A percentile compares a stretch with the other conserved stretches of the same genome.
phyloP scores from a whole-genome alignment of 2,888 invertebrate genomes.

The Drosophila leonis region DNA sequence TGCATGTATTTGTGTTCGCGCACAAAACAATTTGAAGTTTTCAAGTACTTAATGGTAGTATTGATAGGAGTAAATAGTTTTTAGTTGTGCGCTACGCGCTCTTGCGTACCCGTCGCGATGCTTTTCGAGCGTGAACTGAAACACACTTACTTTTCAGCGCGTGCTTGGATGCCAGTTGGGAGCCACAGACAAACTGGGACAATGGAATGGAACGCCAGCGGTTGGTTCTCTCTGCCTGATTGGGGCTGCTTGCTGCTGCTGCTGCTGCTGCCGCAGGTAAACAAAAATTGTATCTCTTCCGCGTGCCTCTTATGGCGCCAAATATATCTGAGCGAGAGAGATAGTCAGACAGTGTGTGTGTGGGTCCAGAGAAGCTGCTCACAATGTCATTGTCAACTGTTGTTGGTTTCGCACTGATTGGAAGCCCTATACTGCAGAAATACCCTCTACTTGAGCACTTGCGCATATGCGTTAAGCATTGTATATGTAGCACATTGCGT shows the following conservation, averaged over 20 bases:
- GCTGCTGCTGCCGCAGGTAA: slow-evolving; percentile 40
- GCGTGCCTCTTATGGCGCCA: slow-evolving; percentile 56
- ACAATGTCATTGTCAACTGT: slow-evolving; percentile 74
- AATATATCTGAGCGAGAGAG: slow-evolving; percentile 44
- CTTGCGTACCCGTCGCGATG: slow-evolving; percentile 71
- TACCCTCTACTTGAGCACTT: slow-evolving; percentile 23
- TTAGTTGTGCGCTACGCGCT: slow-evolving; percentile 42
- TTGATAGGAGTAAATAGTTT: slow-evolving; percentile 42
- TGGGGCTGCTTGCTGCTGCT: slow-evolving; percentile 16
- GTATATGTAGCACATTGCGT: background rate
- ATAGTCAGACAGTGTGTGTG: slow-evolving; percentile 17
- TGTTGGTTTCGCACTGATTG: slow-evolving; percentile 34
- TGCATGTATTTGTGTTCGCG: slow-evolving; percentile 17
- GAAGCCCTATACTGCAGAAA: slow-evolving; percentile 47
- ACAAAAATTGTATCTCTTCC: slow-evolving; percentile 45
- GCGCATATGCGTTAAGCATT: background rate
- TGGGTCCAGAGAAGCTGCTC: slow-evolving; percentile 42
- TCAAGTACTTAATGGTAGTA: slow-evolving; percentile 59
- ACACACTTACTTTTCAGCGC: slow-evolving; percentile 36
- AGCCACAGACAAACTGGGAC: slow-evolving; percentile 41
- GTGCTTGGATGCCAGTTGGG: slow-evolving; percentile 60
- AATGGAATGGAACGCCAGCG: slow-evolving; percentile 55
- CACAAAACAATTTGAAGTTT: slow-evolving; percentile 62
- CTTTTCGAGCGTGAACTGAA: slow-evolving; percentile 62
- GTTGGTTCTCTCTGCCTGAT: slow-evolving; percentile 8